phyloP scores from a whole-genome alignment of 2,888 invertebrate species.

The Macaria notata region DNA sequence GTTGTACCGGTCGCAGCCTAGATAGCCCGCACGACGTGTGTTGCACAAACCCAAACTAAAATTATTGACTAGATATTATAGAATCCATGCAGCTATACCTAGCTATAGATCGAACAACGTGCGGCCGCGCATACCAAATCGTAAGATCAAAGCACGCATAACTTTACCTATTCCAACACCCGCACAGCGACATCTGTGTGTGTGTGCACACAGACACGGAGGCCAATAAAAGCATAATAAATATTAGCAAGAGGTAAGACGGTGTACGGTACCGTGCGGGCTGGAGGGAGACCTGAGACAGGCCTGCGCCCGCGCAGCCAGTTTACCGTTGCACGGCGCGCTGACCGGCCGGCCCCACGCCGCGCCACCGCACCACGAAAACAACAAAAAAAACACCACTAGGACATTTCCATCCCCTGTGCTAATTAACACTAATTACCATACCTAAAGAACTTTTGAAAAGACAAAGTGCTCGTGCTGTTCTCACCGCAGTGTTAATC shows the following conservation, averaged over 20 bases:
- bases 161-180: constrained; percentile 77
- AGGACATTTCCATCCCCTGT: constrained; percentile 48
- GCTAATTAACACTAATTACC: constrained; percentile 25
- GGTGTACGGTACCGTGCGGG: constrained; percentile 81
- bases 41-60: constrained; percentile 77
- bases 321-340: constrained; percentile 83
- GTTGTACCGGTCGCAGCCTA: constrained; percentile 53
- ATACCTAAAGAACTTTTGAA: too few relatives aligned
- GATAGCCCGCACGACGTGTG: constrained; percentile 62
- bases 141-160: constrained; percentile 81
- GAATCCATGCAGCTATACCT: constrained; percentile 60
- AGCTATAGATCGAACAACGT: constrained; percentile 66
- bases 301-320: constrained; percentile 76
- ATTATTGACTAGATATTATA: constrained; percentile 78
- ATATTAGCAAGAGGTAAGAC: constrained; percentile 77
- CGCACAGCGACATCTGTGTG: constrained; percentile 56
- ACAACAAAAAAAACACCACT: constrained; percentile 39
- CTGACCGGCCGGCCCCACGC: constrained; percentile 79
- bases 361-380: constrained; percentile 61
- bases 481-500: constrained; percentile 75
- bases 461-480: constrained; percentile 77
- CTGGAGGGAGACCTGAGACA: constrained; percentile 80
- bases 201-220: constrained; percentile 65
- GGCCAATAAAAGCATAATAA: constrained; percentile 76
- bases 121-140: constrained; percentile 80